These are phyloP conservation scores for Bombus waltoni DNA, from an alignment of 1,140 invertebrate species.

Conservation along the genomic window DNA sequence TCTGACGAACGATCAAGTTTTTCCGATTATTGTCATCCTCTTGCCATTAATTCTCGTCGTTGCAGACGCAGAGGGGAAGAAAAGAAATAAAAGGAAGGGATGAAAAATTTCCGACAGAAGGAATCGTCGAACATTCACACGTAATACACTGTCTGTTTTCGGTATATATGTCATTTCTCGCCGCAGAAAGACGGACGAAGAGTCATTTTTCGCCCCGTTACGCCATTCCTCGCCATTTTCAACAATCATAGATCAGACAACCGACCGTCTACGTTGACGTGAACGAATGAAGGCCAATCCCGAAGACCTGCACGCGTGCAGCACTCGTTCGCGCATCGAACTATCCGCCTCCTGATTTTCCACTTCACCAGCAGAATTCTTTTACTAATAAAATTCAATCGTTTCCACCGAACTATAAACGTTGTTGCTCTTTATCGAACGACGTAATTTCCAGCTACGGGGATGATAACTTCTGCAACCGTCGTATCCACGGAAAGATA, in stretches of 20 bases:
- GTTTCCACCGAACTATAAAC: not conserved
- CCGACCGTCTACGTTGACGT: not conserved
- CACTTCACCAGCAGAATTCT: not conserved
- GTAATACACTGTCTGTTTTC: not conserved
- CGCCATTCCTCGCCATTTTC: not conserved
- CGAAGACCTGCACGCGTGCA: not conserved
- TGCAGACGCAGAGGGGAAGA: not conserved
- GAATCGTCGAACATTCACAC: not conserved
- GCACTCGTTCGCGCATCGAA: no score
- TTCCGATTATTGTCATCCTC: no score
- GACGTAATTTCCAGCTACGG: not conserved
- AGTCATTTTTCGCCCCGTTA: constrained; percentile 1
- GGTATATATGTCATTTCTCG: not conserved
- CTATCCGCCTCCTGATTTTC: not conserved
- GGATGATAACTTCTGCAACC: not conserved
- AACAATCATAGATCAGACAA: constrained; percentile 1
- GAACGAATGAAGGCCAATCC: not conserved
- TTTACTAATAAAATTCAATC: not conserved
- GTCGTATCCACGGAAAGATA: not conserved
- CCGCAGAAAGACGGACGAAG: not conserved
- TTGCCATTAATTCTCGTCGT: not conserved
- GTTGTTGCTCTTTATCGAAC: no score
- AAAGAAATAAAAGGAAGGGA: not conserved
- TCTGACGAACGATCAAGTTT: no score
- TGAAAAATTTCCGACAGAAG: not conserved